These are phyloP conservation scores for Camelus dromedarius DNA, from an alignment of 2,113 vertebrate genomes.

Conservation along the genomic window DNA sequence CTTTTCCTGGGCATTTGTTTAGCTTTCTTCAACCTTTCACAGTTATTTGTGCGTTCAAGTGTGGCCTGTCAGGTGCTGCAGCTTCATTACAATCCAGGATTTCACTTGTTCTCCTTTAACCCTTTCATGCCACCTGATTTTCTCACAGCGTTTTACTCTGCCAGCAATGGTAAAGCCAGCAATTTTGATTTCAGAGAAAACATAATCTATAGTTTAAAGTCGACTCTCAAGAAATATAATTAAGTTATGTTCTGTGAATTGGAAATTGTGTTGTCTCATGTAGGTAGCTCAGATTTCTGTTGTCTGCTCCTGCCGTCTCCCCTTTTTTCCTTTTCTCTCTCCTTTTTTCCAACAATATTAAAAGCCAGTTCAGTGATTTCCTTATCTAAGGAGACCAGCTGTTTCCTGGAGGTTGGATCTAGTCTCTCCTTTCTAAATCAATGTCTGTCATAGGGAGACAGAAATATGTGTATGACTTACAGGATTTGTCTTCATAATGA, in stretches of 20 bases:
- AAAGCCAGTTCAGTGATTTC: constrained; percentile 86
- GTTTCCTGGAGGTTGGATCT: constrained; percentile 87
- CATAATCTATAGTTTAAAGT: constrained; percentile 44
- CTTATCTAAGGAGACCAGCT: constrained; percentile 91
- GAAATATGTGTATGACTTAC: constrained; percentile 87
- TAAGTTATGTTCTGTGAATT: constrained; percentile 83
- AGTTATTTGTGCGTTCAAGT: constrained; percentile 60
- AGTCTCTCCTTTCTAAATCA: constrained; percentile 89
- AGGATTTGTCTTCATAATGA: constrained; percentile 88
- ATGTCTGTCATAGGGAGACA: constrained; percentile 88
- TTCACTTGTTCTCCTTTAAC: constrained; percentile 74
- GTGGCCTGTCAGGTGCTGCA: constrained; percentile 56
- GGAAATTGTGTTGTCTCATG: constrained; percentile 85
- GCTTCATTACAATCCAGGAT: constrained; percentile 70
- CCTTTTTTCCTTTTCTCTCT: constrained; percentile 22
- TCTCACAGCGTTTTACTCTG: constrained; percentile 58
- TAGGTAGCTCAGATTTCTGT: constrained; percentile 82
- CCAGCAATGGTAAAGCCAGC: constrained; percentile 40
- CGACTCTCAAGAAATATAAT: constrained; percentile 78
- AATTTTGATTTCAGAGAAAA: constrained; percentile 17
- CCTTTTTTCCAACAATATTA: constrained; percentile 83
- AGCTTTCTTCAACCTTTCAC: constrained; percentile 72
- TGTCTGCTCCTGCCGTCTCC: constrained; percentile 75
- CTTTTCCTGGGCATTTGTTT: constrained; percentile 54
- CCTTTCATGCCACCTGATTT: constrained; percentile 47